phyloP scores from a whole-genome alignment of 1,140 invertebrate genomes.

The Meloidogyne floridensis region DNA sequence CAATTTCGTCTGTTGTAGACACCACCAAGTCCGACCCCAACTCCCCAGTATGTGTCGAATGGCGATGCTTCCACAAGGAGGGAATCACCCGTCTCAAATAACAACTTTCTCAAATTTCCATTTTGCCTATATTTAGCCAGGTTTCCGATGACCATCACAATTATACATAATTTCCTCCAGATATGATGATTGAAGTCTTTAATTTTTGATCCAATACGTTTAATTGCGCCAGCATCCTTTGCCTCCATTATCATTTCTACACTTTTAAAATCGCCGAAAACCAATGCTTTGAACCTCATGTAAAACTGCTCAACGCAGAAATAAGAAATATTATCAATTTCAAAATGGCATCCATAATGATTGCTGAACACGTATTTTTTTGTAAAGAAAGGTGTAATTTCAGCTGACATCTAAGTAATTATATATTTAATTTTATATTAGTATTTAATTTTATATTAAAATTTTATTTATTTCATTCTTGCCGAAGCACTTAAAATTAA shows the following conservation, averaged over 20 bases:
- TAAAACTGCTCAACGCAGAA: conserved; percentile 9
- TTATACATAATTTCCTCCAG: not conserved
- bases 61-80: conserved; percentile 12
- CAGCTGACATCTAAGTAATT: too few relatives aligned
- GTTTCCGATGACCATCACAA: conserved; percentile 8
- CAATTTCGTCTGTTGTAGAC: not conserved
- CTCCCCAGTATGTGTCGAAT: conserved; percentile 16
- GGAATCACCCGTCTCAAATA: not conserved
- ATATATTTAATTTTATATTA: too few relatives aligned
- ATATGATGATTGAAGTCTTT: not conserved
- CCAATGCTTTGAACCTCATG: not conserved
- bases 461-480: too few relatives aligned
- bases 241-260: not conserved
- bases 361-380: too few relatives aligned
- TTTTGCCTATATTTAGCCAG: conserved; percentile 23
- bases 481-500: too few relatives aligned
- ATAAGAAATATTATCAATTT: too few relatives aligned
- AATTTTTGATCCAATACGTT: conserved; percentile 14
- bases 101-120: not conserved
- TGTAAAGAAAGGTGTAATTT: too few relatives aligned
- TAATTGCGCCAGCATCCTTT: not conserved
- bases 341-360: too few relatives aligned
- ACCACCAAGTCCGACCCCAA: not conserved
- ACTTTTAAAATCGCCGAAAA: not conserved
- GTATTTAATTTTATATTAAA: too few relatives aligned